These are phyloP conservation scores for Anodontia alba DNA, from an alignment of 2,888 invertebrate species.

Conservation along the genomic window DNA sequence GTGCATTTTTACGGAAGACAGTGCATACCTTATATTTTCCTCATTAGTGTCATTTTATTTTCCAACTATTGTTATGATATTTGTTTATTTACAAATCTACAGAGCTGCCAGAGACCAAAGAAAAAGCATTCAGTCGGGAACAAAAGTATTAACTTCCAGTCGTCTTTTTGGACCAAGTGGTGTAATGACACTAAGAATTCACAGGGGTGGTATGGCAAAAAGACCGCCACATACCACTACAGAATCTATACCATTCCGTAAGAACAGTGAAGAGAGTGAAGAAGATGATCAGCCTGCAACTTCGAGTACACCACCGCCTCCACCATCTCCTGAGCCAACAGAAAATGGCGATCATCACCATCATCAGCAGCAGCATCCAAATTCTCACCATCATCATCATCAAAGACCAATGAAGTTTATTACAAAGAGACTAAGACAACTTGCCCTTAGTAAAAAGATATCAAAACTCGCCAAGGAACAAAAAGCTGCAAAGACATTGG, in stretches of 20 bases:
- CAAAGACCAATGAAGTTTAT: constrained; percentile 76
- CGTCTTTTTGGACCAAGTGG: constrained; percentile 88
- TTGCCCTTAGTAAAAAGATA: constrained; percentile 95
- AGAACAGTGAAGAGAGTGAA: constrained; percentile 75
- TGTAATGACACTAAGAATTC: constrained; percentile 93
- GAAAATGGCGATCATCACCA: constrained; percentile 10
- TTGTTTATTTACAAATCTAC: constrained; percentile 98
- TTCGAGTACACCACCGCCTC: constrained; percentile 31
- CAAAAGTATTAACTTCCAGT: constrained; percentile 87
- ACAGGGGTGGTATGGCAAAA: constrained; percentile 91
- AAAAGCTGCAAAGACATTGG: constrained; percentile 98
- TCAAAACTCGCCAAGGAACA: constrained; percentile 98
- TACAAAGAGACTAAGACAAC: constrained; percentile 86
- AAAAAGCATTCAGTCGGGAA: constrained; percentile 94
- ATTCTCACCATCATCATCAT: constrained; percentile 31
- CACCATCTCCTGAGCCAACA: constrained; percentile 29
- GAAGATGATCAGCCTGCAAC: constrained; percentile 36
- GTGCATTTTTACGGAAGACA: constrained; percentile 98
- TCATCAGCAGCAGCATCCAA: constrained; percentile 26
- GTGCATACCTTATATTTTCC: constrained; percentile 98
- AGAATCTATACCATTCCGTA: constrained; percentile 60
- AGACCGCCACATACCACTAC: constrained; percentile 63
- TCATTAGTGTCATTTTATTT: constrained; percentile 99
- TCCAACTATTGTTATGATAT: constrained; percentile 98
- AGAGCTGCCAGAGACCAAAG: constrained; percentile 97